Evolutionary conservation across 2,797 vertebrate species (phyloP).

Genomic region (Typhlichthys subterraneus): DNA sequence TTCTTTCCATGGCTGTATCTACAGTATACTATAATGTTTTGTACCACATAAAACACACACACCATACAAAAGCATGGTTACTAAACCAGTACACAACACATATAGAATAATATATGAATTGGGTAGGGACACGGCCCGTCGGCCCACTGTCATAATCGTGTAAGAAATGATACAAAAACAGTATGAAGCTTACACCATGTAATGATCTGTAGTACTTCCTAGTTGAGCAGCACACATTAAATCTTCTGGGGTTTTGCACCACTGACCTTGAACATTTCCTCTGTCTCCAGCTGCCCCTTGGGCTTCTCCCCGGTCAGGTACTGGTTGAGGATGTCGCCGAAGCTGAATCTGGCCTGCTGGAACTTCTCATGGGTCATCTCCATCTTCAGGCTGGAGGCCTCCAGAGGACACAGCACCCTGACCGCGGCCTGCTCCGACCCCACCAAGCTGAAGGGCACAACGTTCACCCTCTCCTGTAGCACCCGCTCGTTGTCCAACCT

Average conservation of each 20-base stretch:
- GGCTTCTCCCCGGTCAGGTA: slow-evolving; percentile 88
- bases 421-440: slow-evolving; percentile 64
- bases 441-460: slow-evolving; percentile 80
- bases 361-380: slow-evolving; percentile 85
- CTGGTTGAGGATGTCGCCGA: slow-evolving; percentile 82
- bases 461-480: slow-evolving; percentile 79
- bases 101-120: too few species aligned
- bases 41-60: too few species aligned
- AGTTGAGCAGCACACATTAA: too few species aligned
- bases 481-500: slow-evolving; percentile 85
- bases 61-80: too few species aligned
- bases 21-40: too few species aligned
- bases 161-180: too few species aligned
- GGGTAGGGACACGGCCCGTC: too few species aligned
- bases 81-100: too few species aligned
- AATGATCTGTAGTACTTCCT: too few species aligned
- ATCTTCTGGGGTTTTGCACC: neutral
- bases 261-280: slow-evolving; percentile 85
- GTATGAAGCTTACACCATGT: too few species aligned
- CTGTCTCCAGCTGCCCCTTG: slow-evolving; percentile 88
- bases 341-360: slow-evolving; percentile 78
- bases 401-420: slow-evolving; percentile 80
- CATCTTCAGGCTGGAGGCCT: slow-evolving; percentile 76
- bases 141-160: too few species aligned
- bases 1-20: too few species aligned